These are phyloP conservation scores for Neoitamus cyanurus DNA, from an alignment of 2,888 invertebrate species.

Conservation along the genomic window DNA sequence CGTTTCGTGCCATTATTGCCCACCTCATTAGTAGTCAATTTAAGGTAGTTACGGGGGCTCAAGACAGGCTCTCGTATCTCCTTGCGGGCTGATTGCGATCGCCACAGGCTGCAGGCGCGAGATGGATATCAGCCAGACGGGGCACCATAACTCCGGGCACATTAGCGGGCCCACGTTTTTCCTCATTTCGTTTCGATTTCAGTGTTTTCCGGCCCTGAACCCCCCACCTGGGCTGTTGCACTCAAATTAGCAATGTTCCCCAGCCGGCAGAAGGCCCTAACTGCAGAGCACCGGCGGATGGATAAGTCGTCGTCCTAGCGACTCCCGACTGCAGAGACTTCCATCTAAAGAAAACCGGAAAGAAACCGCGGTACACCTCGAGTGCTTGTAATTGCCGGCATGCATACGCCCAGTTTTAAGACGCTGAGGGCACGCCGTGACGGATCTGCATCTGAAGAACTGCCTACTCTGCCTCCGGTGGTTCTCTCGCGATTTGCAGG, in stretches of 20 bases:
- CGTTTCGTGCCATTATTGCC: not conserved
- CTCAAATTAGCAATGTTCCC: not conserved
- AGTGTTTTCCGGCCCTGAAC: not conserved
- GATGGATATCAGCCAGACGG: not conserved
- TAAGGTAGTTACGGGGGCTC: slow-evolving; percentile 25
- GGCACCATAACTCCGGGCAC: not conserved
- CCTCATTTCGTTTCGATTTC: slow-evolving; percentile 22
- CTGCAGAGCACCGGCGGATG: not conserved
- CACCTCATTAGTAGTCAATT: slow-evolving; percentile 30
- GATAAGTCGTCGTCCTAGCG: not conserved
- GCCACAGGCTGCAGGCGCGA: not conserved
- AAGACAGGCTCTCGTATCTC: not conserved
- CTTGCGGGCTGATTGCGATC: slow-evolving; percentile 15
- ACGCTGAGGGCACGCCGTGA: not conserved
- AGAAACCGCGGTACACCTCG: not conserved
- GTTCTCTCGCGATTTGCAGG: not conserved
- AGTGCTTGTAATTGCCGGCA: not conserved
- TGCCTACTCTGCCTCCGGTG: not conserved
- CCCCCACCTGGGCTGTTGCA: not conserved
- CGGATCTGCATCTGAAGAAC: not conserved
- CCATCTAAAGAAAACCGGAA: not conserved
- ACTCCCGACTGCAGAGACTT: not conserved
- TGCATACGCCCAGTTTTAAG: not conserved
- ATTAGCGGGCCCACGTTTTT: slow-evolving; percentile 3
- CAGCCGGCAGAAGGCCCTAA: not conserved